A percentile compares a stretch with the other conserved stretches of the same genome.
Conservation (phyloP, 1,140 invertebrate genomes). For the Bombus polaris region DNA sequence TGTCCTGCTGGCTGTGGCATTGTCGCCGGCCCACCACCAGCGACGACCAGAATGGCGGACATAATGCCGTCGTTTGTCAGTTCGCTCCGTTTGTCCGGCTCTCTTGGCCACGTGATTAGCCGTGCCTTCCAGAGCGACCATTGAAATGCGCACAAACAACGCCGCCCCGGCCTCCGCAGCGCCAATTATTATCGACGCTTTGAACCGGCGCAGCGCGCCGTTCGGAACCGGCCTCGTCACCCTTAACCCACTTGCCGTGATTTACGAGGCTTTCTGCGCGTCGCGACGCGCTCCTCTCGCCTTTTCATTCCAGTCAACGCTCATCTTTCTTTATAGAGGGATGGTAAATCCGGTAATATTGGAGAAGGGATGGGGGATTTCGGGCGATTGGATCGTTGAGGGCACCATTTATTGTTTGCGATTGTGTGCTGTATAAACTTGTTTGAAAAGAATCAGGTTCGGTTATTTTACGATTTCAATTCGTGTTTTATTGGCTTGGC, state of each 20-base stretch:
- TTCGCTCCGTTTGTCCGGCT: slow-evolving; percentile 6
- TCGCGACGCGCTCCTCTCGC: neutral
- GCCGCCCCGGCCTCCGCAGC: neutral
- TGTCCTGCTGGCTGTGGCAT: slow-evolving; percentile 32
- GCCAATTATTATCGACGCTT: slow-evolving; percentile 46
- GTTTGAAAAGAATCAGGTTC: neutral
- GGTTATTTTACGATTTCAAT: no score
- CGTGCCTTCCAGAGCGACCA: slow-evolving; percentile 12
- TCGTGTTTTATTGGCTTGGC: no score
- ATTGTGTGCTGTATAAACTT: neutral
- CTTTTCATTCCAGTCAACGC: neutral
- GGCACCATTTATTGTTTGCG: neutral
- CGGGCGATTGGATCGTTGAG: neutral
- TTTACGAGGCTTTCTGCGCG: neutral
- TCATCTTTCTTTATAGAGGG: neutral
- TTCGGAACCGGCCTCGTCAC: neutral
- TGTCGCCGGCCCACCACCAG: slow-evolving; percentile 33
- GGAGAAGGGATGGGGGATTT: neutral
- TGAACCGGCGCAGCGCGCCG: neutral
- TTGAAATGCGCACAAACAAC: slow-evolving; percentile 38
- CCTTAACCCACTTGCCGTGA: slow-evolving; percentile 30
- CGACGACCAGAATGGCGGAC: slow-evolving; percentile 13
- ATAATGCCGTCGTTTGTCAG: slow-evolving; percentile 54
- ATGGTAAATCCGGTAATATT: neutral
- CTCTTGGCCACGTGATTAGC: slow-evolving; percentile 35